Evolutionary conservation across 2,797 vertebrate genomes (phyloP).

Genomic region (Eremophila alpestris): DNA sequence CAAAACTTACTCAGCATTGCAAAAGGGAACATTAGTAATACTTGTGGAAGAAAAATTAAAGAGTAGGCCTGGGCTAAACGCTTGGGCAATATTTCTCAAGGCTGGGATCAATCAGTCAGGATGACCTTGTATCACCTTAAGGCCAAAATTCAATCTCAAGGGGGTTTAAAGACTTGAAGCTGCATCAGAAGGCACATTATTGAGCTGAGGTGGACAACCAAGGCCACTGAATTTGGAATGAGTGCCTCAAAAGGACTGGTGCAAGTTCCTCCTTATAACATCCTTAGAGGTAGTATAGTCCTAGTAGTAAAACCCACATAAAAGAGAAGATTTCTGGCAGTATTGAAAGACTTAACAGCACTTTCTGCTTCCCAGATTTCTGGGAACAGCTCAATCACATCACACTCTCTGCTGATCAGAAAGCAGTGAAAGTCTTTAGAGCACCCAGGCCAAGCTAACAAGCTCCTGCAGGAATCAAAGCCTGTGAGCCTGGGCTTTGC

Average conservation of each 20-base stretch:
- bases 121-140: background rate
- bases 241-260: background rate
- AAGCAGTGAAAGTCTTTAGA: background rate
- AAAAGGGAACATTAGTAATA: background rate
- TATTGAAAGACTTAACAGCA: background rate
- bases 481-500: background rate
- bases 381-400: background rate
- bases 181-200: background rate
- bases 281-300: background rate
- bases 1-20: background rate
- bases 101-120: background rate
- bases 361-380: background rate
- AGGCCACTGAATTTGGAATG: background rate
- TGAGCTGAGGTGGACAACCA: background rate
- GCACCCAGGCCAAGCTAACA: background rate
- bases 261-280: background rate
- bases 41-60: background rate
- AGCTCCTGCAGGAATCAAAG: background rate
- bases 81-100: background rate
- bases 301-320: background rate
- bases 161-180: background rate
- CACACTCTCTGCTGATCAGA: background rate
- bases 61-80: background rate
- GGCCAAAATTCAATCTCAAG: background rate
- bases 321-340: background rate